A percentile compares a stretch with the other conserved stretches of the same genome.
These are phyloP conservation scores for Gallinago solitaria DNA, from an alignment of 2,797 vertebrate genomes.

Conservation along the genomic window DNA sequence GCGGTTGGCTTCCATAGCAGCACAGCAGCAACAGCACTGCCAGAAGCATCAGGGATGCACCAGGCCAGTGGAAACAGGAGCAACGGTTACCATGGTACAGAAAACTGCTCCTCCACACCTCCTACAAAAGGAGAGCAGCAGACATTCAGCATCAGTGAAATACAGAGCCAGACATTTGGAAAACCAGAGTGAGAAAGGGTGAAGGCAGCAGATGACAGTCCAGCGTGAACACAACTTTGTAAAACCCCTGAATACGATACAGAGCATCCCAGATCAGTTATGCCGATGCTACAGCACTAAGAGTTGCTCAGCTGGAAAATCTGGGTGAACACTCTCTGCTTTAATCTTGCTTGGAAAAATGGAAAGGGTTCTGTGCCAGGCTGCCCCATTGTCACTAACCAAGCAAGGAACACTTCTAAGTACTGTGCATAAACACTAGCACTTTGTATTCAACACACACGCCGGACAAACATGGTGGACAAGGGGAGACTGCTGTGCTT, in stretches of 20 bases:
- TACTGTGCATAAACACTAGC: background rate
- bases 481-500: background rate
- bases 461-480: background rate
- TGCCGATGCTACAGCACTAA: background rate
- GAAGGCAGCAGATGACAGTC: background rate
- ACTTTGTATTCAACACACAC: background rate
- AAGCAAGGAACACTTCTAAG: background rate
- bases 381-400: background rate
- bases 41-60: conserved; percentile 89
- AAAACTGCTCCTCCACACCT: conserved; percentile 89
- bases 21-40: conserved; percentile 88
- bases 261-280: background rate
- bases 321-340: background rate
- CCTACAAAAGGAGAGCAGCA: conserved; percentile 74
- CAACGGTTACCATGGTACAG: conserved; percentile 93
- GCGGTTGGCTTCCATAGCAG: conserved; percentile 91
- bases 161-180: background rate
- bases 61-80: conserved; percentile 97
- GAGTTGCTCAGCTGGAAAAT: background rate
- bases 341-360: background rate
- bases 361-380: conserved; percentile 2
- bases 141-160: background rate
- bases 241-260: background rate
- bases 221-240: background rate
- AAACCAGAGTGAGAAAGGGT: background rate